phyloP scores from a whole-genome alignment of 1,140 invertebrate genomes.

The Drosophila sp. region DNA sequence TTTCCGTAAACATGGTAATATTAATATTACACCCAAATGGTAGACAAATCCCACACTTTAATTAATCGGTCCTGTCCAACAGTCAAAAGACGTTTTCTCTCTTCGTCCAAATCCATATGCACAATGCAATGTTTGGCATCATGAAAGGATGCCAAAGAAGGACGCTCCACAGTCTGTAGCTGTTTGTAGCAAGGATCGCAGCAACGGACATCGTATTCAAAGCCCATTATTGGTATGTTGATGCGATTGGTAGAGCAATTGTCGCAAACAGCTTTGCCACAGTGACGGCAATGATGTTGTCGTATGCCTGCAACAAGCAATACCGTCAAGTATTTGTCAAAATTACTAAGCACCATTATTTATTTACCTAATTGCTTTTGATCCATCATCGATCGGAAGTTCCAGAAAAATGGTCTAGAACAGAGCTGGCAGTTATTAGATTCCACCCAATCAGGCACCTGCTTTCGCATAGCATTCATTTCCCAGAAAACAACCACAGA shows the following conservation, averaged over 20 bases:
- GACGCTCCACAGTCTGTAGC: constrained; percentile 93
- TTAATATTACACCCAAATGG: constrained; percentile 77
- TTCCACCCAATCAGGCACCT: constrained; percentile 98
- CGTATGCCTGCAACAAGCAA: constrained; percentile 85
- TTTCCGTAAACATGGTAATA: constrained; percentile 9
- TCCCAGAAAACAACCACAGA: constrained; percentile 97
- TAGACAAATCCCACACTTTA: constrained; percentile 90
- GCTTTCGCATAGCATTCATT: constrained; percentile 93
- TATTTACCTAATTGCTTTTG: constrained; percentile 93
- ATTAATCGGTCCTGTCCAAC: constrained; percentile 97
- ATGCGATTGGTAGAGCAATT: constrained; percentile 94
- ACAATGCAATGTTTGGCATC: constrained; percentile 97
- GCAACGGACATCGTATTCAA: constrained; percentile 98
- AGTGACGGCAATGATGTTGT: constrained; percentile 95
- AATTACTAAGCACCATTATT: constrained; percentile 29
- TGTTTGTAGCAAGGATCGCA: constrained; percentile 95
- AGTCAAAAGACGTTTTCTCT: constrained; percentile 93
- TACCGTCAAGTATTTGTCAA: not conserved
- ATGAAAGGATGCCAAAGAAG: constrained; percentile 96
- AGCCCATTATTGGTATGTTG: constrained; percentile 97
- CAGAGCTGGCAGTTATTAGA: constrained; percentile 97
- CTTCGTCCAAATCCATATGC: constrained; percentile 95
- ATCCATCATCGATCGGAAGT: constrained; percentile 98
- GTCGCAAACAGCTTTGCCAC: constrained; percentile 97
- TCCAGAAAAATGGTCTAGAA: constrained; percentile 98